Percentiles rank a stretch among this genome's conserved stretches.
These are phyloP conservation scores for Neodiprion virginianus DNA, from an alignment of 1,140 invertebrate species.

Conservation along the genomic window DNA sequence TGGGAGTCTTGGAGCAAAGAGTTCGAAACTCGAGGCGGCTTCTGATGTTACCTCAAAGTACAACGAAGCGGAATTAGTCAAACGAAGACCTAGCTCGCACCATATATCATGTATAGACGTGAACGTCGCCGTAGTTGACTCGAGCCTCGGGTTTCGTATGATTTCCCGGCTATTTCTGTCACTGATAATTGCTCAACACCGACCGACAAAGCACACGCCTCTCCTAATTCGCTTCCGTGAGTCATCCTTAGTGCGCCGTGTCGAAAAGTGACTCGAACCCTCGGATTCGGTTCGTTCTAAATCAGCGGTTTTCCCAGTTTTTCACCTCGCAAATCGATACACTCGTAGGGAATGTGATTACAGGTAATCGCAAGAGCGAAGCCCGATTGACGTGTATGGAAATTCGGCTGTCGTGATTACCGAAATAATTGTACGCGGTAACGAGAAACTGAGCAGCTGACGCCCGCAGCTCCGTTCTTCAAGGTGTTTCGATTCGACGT, in stretches of 20 bases:
- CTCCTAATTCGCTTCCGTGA: not conserved
- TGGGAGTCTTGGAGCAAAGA: not conserved
- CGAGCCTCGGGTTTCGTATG: constrained; percentile 15
- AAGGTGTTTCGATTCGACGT: constrained; percentile 1
- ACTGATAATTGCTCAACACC: not conserved
- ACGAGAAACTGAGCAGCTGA: not conserved
- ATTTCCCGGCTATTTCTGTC: constrained; percentile 8
- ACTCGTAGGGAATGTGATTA: not conserved
- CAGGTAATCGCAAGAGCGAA: not conserved
- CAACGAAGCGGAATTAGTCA: constrained; percentile 43
- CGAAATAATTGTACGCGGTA: not conserved
- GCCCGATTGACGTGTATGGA: not conserved
- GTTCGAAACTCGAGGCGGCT: constrained; percentile 16
- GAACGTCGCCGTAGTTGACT: constrained; percentile 20
- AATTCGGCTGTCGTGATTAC: not conserved
- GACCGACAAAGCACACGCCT: constrained; percentile 1
- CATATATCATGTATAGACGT: constrained; percentile 40
- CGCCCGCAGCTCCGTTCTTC: not conserved
- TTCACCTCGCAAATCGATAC: not conserved
- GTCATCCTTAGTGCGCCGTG: not conserved
- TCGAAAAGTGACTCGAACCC: not conserved
- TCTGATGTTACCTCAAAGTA: constrained; percentile 35
- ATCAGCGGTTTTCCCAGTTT: not conserved
- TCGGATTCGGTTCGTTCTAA: not conserved
- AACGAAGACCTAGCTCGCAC: constrained; percentile 31